phyloP scores from a whole-genome alignment of 2,797 vertebrate species.

The Xerus rutilus region DNA sequence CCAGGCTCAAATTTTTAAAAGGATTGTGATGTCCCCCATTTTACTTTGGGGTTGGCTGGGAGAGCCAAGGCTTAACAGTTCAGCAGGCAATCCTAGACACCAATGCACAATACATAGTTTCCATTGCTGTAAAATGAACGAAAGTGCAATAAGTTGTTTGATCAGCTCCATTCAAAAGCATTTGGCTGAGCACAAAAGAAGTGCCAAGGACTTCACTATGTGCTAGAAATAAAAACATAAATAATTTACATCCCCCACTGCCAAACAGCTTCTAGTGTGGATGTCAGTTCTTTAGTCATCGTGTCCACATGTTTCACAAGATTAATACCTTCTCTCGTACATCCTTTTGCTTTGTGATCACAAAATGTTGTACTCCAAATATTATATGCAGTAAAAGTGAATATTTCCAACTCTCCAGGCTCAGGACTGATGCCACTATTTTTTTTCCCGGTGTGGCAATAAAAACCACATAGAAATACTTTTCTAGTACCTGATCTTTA shows the following conservation, averaged over 20 bases:
- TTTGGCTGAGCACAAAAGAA: not conserved
- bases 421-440: not conserved
- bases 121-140: not conserved
- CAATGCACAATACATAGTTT: not conserved
- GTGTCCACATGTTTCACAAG: not conserved
- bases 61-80: not conserved
- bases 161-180: not conserved
- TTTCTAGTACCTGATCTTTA: not conserved
- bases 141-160: not conserved
- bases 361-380: not conserved
- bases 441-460: not conserved
- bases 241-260: not conserved
- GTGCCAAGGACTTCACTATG: not conserved
- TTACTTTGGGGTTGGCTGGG: not conserved
- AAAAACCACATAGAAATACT: not conserved
- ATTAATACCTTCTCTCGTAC: not conserved
- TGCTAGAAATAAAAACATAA: slow-evolving; percentile 15
- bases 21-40: slow-evolving; percentile 1
- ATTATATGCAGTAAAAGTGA: not conserved
- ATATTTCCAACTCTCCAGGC: not conserved
- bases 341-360: not conserved
- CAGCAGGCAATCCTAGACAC: not conserved
- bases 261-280: not conserved
- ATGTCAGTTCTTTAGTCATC: not conserved
- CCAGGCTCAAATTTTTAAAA: slow-evolving; percentile 13